Conservation (phyloP, 2,797 vertebrate species). For the Crypturellus tataupa region DNA sequence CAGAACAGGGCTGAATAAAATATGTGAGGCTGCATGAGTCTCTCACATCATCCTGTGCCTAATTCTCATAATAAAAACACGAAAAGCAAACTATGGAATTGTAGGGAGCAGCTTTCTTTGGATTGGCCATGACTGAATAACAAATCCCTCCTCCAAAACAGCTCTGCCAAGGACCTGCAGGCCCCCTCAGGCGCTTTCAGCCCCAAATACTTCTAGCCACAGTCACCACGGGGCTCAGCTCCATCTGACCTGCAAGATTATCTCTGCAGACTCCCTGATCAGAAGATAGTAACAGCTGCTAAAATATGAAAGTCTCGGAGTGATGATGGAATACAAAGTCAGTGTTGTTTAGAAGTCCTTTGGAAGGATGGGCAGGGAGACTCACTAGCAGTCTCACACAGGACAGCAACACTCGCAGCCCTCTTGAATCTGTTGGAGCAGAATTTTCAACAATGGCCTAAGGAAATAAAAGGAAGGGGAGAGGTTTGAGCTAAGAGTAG, state of each 20-base stretch:
- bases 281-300: conserved; percentile 60
- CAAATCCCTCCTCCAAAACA: conserved; percentile 34
- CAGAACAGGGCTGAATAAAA: neutral
- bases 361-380: neutral
- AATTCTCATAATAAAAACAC: neutral
- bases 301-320: conserved; percentile 28
- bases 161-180: neutral
- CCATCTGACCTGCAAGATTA: conserved; percentile 55
- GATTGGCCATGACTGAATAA: conserved; percentile 1
- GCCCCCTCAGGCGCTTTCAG: conserved; percentile 25
- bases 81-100: neutral
- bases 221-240: conserved; percentile 16
- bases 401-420: conserved; percentile 16
- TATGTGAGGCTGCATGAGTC: neutral
- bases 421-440: conserved; percentile 3
- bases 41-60: neutral
- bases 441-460: neutral
- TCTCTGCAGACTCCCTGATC: conserved; percentile 50
- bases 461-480: neutral
- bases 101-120: neutral
- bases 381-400: conserved; percentile 10
- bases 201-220: conserved; percentile 27
- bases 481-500: neutral
- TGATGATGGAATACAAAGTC: conserved; percentile 54
- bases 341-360: conserved; percentile 21